A percentile compares a stretch with the other conserved stretches of the same genome.
Conservation (phyloP, 2,113 vertebrate genomes). For the Mohoua ochrocephala region DNA sequence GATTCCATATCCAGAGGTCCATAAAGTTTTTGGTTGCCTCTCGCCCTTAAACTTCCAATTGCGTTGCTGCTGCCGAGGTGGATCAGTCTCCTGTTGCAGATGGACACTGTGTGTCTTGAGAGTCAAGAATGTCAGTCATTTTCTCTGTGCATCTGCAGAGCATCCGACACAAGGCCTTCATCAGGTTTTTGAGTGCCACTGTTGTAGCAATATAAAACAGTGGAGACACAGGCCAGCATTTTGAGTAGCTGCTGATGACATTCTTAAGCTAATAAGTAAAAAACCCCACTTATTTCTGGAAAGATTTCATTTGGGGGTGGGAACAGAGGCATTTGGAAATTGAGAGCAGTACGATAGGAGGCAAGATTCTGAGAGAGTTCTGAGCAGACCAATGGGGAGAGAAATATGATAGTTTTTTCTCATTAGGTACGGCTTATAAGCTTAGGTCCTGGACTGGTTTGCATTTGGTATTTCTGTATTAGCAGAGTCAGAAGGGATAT, state of each 20-base stretch:
- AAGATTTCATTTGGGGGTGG: neutral
- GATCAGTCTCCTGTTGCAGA: neutral
- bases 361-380: neutral
- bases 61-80: neutral
- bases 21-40: neutral
- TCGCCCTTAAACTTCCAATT: neutral
- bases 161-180: neutral
- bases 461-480: neutral
- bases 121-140: neutral
- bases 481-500: neutral
- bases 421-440: neutral
- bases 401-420: neutral
- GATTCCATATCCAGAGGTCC: neutral
- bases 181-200: neutral
- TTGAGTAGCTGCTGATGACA: neutral
- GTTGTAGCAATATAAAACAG: neutral
- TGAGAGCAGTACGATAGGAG: neutral
- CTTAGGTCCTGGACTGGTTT: neutral
- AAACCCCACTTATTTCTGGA: neutral
- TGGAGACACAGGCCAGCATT: neutral
- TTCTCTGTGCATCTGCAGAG: neutral
- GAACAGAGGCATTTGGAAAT: neutral
- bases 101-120: neutral
- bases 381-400: neutral
- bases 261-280: neutral